Evolutionary conservation across 2,113 vertebrate species (phyloP).

Genomic region (Xenus cinereus): DNA sequence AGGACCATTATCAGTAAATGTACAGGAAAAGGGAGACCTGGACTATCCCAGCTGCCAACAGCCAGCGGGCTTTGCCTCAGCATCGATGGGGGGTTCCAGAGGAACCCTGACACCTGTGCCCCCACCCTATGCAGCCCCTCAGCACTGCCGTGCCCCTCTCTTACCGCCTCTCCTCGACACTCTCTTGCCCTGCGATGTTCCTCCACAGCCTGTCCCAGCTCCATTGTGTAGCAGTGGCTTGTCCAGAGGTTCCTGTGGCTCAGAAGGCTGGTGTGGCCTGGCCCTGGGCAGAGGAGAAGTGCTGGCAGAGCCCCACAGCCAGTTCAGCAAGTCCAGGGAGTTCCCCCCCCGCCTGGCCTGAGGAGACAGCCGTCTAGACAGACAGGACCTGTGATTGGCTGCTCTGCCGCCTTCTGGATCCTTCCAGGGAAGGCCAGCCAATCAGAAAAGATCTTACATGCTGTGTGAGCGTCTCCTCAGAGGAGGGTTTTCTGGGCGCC

Average conservation of each 20-base stretch:
- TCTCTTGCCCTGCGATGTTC: rapidly evolving
- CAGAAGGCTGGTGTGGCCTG: too few species aligned
- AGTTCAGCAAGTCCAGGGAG: rapidly evolving
- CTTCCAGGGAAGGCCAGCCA: background rate
- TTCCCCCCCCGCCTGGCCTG: background rate
- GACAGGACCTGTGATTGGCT: background rate
- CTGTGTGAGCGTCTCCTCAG: rapidly evolving
- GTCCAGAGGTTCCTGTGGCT: too few species aligned
- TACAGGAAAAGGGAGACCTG: background rate
- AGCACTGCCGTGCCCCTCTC: background rate
- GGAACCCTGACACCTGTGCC: background rate
- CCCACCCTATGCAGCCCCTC: too few species aligned
- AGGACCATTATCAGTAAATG: background rate
- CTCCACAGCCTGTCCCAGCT: background rate
- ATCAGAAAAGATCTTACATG: background rate
- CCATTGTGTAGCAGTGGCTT: rapidly evolving
- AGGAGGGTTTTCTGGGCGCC: rapidly evolving
- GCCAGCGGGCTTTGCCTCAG: background rate
- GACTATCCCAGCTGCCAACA: background rate
- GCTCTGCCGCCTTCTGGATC: background rate
- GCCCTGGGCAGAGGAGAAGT: too few species aligned
- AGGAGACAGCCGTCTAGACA: rapidly evolving
- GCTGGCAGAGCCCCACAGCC: rapidly evolving
- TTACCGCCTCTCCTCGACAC: background rate
- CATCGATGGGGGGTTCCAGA: background rate